A percentile compares a stretch with the other conserved stretches of the same genome.
Evolutionary conservation across 2,797 vertebrate species (phyloP).

Genomic region (Gorsachius magnificus): DNA sequence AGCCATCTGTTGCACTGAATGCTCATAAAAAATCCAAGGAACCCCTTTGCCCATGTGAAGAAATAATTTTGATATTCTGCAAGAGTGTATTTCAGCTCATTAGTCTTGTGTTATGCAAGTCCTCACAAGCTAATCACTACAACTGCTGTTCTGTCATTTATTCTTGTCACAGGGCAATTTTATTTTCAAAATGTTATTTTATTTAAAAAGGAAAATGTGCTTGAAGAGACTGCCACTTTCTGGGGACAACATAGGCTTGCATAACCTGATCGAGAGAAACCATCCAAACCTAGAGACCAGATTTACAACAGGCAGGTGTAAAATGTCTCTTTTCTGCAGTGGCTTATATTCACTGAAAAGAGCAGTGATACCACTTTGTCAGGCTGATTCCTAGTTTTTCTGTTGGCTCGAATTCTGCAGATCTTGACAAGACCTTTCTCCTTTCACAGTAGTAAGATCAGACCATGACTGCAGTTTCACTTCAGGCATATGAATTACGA

Average conservation of each 20-base stretch:
- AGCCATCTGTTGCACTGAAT: background rate
- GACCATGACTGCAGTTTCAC: background rate
- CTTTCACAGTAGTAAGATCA: background rate
- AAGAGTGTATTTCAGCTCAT: slow-evolving; percentile 41
- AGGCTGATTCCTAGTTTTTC: background rate
- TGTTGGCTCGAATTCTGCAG: background rate
- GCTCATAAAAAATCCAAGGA: background rate
- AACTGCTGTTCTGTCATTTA: slow-evolving; percentile 66
- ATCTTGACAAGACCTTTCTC: background rate
- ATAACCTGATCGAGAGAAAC: background rate
- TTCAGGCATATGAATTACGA: background rate
- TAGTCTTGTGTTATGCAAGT: slow-evolving; percentile 48
- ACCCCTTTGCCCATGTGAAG: background rate
- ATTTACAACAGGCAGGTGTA: background rate
- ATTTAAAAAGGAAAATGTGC: slow-evolving; percentile 54
- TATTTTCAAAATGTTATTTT: slow-evolving; percentile 67
- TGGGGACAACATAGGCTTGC: background rate
- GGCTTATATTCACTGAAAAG: background rate
- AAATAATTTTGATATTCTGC: slow-evolving; percentile 39
- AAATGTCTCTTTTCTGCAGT: background rate
- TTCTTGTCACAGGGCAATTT: slow-evolving; percentile 61
- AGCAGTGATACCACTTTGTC: background rate
- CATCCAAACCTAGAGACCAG: background rate
- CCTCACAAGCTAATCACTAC: slow-evolving; percentile 64
- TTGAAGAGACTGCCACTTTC: background rate